Percentiles rank a stretch among this genome's conserved stretches.
phyloP scores from a whole-genome alignment of 1,140 invertebrate species.

The Aleiodes sp. region DNA sequence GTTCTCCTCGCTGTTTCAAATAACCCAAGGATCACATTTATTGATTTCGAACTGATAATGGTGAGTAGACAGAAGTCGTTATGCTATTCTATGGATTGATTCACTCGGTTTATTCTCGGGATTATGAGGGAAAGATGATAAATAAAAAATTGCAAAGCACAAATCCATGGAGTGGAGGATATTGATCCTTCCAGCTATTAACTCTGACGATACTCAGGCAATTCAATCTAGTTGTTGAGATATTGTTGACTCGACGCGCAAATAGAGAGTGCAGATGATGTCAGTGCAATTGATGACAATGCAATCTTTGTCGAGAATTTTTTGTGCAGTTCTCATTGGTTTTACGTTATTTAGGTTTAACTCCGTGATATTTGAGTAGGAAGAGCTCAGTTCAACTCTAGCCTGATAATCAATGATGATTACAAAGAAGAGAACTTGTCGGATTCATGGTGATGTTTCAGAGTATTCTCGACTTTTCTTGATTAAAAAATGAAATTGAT shows the following conservation, averaged over 20 bases:
- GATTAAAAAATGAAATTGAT: no score
- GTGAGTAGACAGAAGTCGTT: not conserved
- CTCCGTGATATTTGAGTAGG: not conserved
- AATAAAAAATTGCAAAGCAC: not conserved
- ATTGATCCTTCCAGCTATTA: not conserved
- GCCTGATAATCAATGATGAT: no score
- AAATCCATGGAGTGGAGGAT: not conserved
- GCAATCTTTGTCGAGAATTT: not conserved
- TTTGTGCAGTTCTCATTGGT: not conserved
- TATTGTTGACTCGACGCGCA: not conserved
- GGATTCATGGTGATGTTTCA: no score
- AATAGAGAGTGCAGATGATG: not conserved
- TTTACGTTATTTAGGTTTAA: not conserved
- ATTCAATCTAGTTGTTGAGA: not conserved
- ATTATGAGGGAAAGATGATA: not conserved
- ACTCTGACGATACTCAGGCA: not conserved
- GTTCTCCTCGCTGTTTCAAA: not conserved
- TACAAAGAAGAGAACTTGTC: no score
- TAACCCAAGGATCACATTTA: conserved; percentile 13
- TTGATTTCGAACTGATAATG: not conserved
- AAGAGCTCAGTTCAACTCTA: no score
- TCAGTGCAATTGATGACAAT: not conserved
- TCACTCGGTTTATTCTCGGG: not conserved
- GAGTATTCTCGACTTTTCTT: no score
- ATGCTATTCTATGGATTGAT: not conserved